phyloP scores from a whole-genome alignment of 2,113 vertebrate genomes.

The Montifringilla adamsi region DNA sequence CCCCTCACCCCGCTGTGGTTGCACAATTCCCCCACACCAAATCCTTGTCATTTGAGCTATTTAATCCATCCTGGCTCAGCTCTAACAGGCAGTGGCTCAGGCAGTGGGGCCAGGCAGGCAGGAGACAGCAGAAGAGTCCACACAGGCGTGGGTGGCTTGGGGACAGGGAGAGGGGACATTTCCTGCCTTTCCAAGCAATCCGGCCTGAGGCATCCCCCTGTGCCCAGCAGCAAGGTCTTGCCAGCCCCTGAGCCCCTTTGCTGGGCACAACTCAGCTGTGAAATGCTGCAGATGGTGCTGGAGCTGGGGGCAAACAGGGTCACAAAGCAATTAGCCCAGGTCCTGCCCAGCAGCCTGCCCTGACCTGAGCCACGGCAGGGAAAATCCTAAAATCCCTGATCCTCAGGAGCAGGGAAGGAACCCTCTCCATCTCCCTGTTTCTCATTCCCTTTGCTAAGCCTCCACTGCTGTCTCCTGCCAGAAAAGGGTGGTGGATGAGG shows the following conservation, averaged over 20 bases:
- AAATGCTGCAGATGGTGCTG: not conserved
- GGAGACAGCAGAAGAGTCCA: not conserved
- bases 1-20: accelerated
- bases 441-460: not conserved
- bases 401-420: not conserved
- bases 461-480: not conserved
- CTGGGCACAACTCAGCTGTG: not conserved
- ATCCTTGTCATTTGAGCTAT: not conserved
- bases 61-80: not conserved
- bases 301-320: not conserved
- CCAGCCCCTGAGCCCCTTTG: not conserved
- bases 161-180: not conserved
- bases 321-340: not conserved
- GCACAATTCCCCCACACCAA: not conserved
- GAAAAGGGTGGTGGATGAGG: not conserved
- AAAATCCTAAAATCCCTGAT: not conserved
- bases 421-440: not conserved
- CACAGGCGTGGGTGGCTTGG: accelerated
- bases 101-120: not conserved
- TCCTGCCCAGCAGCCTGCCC: not conserved
- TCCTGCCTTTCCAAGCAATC: not conserved
- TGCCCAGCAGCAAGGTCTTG: not conserved
- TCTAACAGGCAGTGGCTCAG: not conserved
- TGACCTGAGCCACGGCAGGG: not conserved
- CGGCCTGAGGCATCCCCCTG: accelerated